Conservation (phyloP, 2,113 vertebrate genomes). For the Vireo altiloquus region DNA sequence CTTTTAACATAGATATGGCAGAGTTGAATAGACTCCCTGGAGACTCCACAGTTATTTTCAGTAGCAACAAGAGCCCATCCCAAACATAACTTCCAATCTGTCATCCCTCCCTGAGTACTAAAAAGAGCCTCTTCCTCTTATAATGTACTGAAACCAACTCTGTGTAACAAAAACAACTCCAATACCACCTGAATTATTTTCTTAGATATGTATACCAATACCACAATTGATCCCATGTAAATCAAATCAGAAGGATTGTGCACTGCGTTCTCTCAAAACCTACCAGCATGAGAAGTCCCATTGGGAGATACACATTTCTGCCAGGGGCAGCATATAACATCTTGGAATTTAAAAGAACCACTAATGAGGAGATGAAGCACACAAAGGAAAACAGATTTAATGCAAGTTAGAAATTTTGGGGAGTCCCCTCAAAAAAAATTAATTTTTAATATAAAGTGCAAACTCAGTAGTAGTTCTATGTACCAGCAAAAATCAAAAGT, state of each 20-base stretch:
- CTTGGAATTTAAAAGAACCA: background rate
- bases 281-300: background rate
- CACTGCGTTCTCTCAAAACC: background rate
- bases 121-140: background rate
- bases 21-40: conserved; percentile 2
- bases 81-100: conserved; percentile 50
- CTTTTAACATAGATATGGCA: conserved; percentile 13
- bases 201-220: background rate
- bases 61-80: conserved; percentile 25
- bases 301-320: background rate
- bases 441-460: background rate
- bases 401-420: background rate
- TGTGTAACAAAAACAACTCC: background rate
- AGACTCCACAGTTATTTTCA: conserved; percentile 29
- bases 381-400: background rate
- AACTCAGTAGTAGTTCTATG: background rate
- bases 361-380: background rate
- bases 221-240: background rate
- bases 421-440: background rate
- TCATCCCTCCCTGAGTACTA: conserved; percentile 22
- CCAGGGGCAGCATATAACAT: background rate
- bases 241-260: background rate
- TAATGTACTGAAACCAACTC: background rate
- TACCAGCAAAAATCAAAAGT: background rate
- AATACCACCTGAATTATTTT: background rate